These are phyloP conservation scores for Manacus vitellinus DNA, from an alignment of 2,113 vertebrate species.

Conservation along the genomic window DNA sequence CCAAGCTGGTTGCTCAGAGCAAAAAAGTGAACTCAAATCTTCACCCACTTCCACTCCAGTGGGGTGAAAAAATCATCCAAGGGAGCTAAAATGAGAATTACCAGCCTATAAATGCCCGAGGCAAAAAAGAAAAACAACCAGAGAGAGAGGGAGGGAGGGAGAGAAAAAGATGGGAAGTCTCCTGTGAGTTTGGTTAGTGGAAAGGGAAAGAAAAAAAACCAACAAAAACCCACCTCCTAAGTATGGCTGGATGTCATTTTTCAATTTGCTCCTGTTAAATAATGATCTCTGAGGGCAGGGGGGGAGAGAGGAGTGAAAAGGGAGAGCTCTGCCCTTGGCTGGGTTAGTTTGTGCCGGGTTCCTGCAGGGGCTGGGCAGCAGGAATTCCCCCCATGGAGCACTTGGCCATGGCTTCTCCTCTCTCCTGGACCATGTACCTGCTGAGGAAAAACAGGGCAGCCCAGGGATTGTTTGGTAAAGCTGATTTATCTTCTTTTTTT, in stretches of 20 bases:
- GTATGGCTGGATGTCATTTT: conserved; percentile 74
- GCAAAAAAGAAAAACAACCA: conserved; percentile 67
- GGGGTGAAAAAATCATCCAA: conserved; percentile 72
- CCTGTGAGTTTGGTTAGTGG: conserved; percentile 81
- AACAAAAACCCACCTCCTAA: conserved; percentile 49
- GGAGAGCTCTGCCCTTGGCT: neutral
- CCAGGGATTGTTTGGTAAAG: conserved; percentile 69
- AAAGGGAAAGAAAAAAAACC: conserved; percentile 15
- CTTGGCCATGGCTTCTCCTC: conserved; percentile 61
- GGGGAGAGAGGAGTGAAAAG: conserved; percentile 23
- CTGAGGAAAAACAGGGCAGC: conserved; percentile 75
- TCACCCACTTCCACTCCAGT: conserved; percentile 27
- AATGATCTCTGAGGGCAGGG: conserved; percentile 32
- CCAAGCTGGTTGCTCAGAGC: neutral
- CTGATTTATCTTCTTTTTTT: conserved; percentile 2
- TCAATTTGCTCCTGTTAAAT: conserved; percentile 67
- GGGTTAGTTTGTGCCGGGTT: neutral
- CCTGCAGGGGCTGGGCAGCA: neutral
- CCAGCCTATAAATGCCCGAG: conserved; percentile 80
- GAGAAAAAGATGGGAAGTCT: conserved; percentile 71
- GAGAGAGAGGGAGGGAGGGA: neutral
- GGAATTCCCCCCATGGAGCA: neutral
- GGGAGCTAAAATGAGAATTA: conserved; percentile 83
- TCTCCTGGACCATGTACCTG: conserved; percentile 82
- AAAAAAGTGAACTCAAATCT: conserved; percentile 6